A percentile compares a stretch with the other conserved stretches of the same genome.
phyloP scores from a whole-genome alignment of 2,888 invertebrate genomes.

The Erebia palarica region DNA sequence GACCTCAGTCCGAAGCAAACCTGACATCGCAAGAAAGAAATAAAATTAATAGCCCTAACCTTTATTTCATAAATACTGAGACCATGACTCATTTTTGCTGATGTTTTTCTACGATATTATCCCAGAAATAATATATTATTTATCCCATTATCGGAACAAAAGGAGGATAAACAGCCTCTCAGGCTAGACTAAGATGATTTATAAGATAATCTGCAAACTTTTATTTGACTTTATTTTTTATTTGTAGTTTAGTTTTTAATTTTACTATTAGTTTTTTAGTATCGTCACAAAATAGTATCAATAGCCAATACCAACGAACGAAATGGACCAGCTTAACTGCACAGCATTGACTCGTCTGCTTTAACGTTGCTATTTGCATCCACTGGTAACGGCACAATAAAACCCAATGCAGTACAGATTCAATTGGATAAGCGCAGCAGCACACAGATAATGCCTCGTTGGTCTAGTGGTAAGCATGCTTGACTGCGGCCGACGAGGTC shows the following conservation, averaged over 20 bases:
- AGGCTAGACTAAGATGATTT: not conserved
- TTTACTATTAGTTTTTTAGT: too few species aligned
- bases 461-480: too few species aligned
- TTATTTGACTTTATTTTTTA: not conserved
- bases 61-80: not conserved
- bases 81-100: not conserved
- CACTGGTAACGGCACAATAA: not conserved
- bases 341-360: not conserved
- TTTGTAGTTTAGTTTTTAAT: too few species aligned
- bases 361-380: not conserved
- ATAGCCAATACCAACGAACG: too few species aligned
- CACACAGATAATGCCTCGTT: conserved; percentile 3
- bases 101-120: not conserved
- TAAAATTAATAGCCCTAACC: not conserved
- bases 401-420: conserved; percentile 5
- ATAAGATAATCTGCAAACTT: conserved; percentile 2
- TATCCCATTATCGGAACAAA: not conserved
- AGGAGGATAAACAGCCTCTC: not conserved
- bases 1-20: too few species aligned
- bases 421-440: conserved; percentile 7
- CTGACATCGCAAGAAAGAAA: too few species aligned
- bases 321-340: too few species aligned
- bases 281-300: too few species aligned
- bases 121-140: not conserved
- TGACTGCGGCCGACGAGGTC: too few species aligned